Base-by-base conservation (phyloP, 2,113 vertebrate genomes). In the Psilopsiagon aymara region DNA sequence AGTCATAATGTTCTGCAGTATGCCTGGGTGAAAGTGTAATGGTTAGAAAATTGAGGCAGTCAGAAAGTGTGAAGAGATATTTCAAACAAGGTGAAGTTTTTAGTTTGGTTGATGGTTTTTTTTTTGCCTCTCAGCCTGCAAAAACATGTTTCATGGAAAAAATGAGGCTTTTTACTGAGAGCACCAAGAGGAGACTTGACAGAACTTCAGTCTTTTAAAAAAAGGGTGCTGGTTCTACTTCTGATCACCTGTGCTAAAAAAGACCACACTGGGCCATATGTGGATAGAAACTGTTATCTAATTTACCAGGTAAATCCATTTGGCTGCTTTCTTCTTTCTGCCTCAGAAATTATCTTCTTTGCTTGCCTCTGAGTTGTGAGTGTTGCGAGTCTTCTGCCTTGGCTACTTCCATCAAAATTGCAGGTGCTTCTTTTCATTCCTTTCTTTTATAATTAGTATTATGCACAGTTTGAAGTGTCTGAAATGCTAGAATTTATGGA, bases 261-360 rank as follows among this genome's bases (percentile, higher is more conserved):
- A 75, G 49, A 52, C 18, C 52, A 6, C 0, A 1, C 33, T 44
- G 28, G 66, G 57, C 44, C 1, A 0, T 60, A n/a, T 52, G 21
- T 1, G 2, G 39, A 10, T 20, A 66, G 55, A 77, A 90, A 66
- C 8, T 11, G 9, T 52, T 47, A 41, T 46, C 33, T 35, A 20
- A 59, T 59, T 74, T 66, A n/a, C n/a, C 13, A 69, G 79, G 23
- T 67, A 47, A 74, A 62, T 47, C 27, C 3, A 18, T 55, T 79
- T 63, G 44, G 13, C 35, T 64, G 13, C 2, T 55, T 62, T 57
- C 35, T 80, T 35, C 20, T 15, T 82, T 77, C n/a, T 77, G 44
- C 25, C 44, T 82, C 43, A 39, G 21, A 63, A 76, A 23, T 0
- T 0, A 8, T 51, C 17, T 46, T 29, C n/a, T 86, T 70, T 90